Conservation (phyloP, 1,140 invertebrate species). For the Anadara kagoshimensis region DNA sequence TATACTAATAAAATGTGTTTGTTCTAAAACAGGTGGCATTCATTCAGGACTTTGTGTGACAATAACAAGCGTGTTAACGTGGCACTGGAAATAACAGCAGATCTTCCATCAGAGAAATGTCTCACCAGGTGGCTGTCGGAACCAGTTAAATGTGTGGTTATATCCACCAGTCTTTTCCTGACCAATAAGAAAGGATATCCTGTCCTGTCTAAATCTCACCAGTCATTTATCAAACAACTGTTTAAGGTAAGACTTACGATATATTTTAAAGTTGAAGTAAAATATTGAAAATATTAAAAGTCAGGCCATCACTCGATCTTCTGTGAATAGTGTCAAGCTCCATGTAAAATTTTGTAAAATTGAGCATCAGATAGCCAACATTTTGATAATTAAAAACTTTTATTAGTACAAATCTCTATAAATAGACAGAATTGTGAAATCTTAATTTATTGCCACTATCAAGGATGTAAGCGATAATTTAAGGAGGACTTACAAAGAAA, state of each 20-base stretch:
- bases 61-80: constrained; percentile 85
- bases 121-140: constrained; percentile 93
- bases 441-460: no score
- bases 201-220: constrained; percentile 90
- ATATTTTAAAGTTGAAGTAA: not conserved
- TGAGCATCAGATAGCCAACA: no score
- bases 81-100: constrained; percentile 79
- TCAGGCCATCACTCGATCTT: no score
- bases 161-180: constrained; percentile 87
- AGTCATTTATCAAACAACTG: constrained; percentile 80
- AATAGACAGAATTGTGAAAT: no score
- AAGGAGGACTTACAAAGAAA: no score
- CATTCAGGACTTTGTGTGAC: constrained; percentile 84
- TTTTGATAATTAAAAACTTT: no score
- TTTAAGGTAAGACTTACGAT: constrained; percentile 63
- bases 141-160: constrained; percentile 88
- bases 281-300: no score
- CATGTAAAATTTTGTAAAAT: no score
- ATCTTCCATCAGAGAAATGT: constrained; percentile 81
- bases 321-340: no score
- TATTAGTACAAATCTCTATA: no score
- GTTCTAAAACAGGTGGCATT: constrained; percentile 84
- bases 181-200: constrained; percentile 87
- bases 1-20: not conserved
- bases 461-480: no score